A percentile compares a stretch with the other conserved stretches of the same genome.
Evolutionary conservation across 2,797 vertebrate species (phyloP).

Genomic region (Pantherophis alleghaniensis): DNA sequence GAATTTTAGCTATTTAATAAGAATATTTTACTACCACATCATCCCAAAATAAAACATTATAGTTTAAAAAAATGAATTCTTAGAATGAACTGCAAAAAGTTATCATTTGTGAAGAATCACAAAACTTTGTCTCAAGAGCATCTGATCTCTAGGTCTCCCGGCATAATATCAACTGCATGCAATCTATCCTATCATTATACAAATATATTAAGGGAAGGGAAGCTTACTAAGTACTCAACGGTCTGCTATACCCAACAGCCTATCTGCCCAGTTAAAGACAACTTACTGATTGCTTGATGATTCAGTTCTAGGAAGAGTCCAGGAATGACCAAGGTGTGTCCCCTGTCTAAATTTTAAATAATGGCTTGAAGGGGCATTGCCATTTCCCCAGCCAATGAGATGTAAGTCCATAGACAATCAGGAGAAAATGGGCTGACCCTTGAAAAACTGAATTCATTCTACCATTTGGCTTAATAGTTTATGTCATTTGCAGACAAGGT

Average conservation of each 20-base stretch:
- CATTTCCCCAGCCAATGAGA: slow-evolving; percentile 2
- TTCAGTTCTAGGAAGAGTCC: not conserved
- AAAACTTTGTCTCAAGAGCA: not conserved
- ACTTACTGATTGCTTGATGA: not conserved
- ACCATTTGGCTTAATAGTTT: not conserved
- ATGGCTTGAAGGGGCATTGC: not conserved
- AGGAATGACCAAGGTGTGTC: not conserved
- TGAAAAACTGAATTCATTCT: not conserved
- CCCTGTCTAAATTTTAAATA: not conserved
- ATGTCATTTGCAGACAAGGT: not conserved
- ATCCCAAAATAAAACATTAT: not conserved
- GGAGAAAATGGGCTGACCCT: not conserved
- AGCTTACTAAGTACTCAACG: not conserved
- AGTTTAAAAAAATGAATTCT: not conserved
- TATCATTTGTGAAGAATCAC: not conserved
- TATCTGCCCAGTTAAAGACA: not conserved
- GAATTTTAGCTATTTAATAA: not conserved
- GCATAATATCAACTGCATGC: not conserved
- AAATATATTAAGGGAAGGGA: not conserved
- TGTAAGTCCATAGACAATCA: not conserved
- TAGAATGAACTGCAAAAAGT: not conserved
- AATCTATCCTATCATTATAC: not conserved
- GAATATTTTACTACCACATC: not conserved
- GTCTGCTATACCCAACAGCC: not conserved
- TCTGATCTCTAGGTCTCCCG: not conserved